Base-by-base conservation (phyloP, 2,113 vertebrate genomes). In the Epinephelus cyanopodus region DNA sequence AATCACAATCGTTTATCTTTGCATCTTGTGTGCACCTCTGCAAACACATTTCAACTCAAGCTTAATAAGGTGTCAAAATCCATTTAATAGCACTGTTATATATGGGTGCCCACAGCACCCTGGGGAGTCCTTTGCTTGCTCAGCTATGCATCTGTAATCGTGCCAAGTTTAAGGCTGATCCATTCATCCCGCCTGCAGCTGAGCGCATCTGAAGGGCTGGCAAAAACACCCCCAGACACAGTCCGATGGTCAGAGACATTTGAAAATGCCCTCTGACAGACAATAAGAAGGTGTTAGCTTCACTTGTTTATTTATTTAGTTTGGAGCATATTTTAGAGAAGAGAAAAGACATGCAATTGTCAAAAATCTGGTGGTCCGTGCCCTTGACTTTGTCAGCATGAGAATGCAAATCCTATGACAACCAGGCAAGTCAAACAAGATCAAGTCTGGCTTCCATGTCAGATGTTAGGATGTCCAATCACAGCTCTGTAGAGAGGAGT, bases 311-410 rank as follows among this genome's bases (percentile, higher is more conserved):
- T 75, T 58, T 45, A 54, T 67, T 66, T 48, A 2, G 15, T 21
- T 52, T 27, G 17, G 15, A 39, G 33, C 17, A 48, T 13, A 48
- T 79, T 29, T 48, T 2, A 50, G 15, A 62, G 65, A 64, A 4
- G 18, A 15, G 17, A 21, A 14, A 37, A 56, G 50, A 64, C 29
- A 45, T 37, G 50, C 48, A 50, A 25, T 53, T 76, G 52, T 64
- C 68, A 71, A 10, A 58, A 13, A 14, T 39, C 6, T 57, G 13
- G 14, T 33, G 56, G 42, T 73, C 29, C 17, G 2, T 73, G 54
- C 15, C 62, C 47, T 81, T 74, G 85, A 53, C 73, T 77, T 60
- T 83, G 50, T 66, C 18, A 60, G 58, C 71, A 42, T 15, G 15
- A 82, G 48, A 25, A 67, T 68, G 69, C 33, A 75, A 83, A 87